Percentiles rank a stretch among this genome's conserved stretches.
Conservation (phyloP, 2,797 vertebrate species). For the Myotis planiceps region DNA sequence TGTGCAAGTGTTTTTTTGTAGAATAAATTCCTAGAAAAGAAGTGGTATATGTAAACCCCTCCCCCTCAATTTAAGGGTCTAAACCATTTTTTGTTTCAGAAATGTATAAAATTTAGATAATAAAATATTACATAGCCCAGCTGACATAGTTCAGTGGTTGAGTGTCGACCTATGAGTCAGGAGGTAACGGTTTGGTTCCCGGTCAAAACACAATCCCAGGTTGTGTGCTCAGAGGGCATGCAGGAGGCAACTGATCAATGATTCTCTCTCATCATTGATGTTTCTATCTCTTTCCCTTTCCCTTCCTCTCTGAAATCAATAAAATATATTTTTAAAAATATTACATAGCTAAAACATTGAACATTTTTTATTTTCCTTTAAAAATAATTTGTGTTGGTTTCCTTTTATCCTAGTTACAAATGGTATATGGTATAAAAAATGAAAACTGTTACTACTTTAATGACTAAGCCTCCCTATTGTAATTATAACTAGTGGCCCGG, state of each 20-base stretch:
- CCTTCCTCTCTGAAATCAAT: neutral
- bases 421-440: neutral
- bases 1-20: neutral
- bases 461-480: neutral
- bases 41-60: neutral
- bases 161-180: no score
- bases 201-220: no score
- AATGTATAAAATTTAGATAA: neutral
- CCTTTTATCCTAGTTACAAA: constrained; percentile 8
- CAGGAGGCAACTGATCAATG: no score
- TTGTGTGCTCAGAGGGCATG: no score
- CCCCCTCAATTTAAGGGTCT: neutral
- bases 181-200: no score
- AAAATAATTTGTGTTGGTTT: neutral
- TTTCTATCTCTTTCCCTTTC: no score
- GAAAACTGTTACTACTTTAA: neutral
- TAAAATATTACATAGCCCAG: neutral
- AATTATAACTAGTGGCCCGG: neutral
- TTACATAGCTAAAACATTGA: neutral
- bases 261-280: no score
- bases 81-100: neutral
- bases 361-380: neutral
- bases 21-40: constrained; percentile 18
- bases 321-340: neutral
- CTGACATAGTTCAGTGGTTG: no score